Base-by-base conservation (phyloP, 2,797 vertebrate species). In the Ctenopoma multispine region DNA sequence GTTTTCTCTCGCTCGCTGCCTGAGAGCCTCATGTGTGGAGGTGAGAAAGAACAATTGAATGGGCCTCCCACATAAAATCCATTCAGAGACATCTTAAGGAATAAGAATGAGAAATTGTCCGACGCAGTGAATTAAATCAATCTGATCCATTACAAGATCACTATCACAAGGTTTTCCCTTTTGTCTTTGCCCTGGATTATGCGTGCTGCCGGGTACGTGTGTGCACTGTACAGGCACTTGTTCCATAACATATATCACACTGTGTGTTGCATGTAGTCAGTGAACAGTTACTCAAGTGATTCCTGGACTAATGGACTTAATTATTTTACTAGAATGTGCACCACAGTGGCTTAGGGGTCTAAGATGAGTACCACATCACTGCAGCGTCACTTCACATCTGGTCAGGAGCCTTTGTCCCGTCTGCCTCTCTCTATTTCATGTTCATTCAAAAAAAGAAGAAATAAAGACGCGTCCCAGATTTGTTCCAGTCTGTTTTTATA, bases 61-160 rank as follows among this genome's bases (percentile, higher is more conserved):
- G 82, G 87, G 84, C 90, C 90, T 89, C 91, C 87, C 88, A 88
- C 90, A 55, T 82, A 46, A 90, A 86, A 90, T 90, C 88, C 88
- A 91, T 89, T 89, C 84, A 83, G 82, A 83, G 82, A 82, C 87
- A 83, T 88, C 85, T 87, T 63, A 80, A 87, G 87, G 80, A 90
- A 87, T 90, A 83, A 82, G 84, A 88, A 91, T 84, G 85, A 89
- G 87, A 84, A 87, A 85, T 80, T 77, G 86, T 89, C 87, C 77
- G 5, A 75, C 21, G 57, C 83, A 54, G 40, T 77, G 82, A 90
- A 92, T 89, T 83, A 74, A 86, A 90, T 90, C 86, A 87, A 85
- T 90, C 80, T 86, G 82, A 86, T 92, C 90, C 85, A 85, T 91
- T 91, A 89, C 89, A 82, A 87, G 88, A 90, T 90, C 70, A 7